These are phyloP conservation scores for Turdus rufiventris DNA, from an alignment of 2,113 vertebrate species.

Conservation along the genomic window DNA sequence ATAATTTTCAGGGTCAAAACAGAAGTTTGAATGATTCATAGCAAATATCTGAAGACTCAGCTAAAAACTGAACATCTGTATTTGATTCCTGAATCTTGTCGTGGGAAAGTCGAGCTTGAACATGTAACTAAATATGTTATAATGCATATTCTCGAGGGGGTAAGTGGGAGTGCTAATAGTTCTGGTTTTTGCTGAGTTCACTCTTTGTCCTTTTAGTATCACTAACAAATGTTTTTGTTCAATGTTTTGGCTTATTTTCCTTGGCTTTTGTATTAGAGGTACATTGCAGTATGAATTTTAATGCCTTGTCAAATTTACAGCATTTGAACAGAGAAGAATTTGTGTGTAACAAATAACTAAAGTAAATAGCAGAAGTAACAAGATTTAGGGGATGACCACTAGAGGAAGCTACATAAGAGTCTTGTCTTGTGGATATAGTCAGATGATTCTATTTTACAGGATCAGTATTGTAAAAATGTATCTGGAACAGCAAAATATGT, in stretches of 20 bases:
- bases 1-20: neutral
- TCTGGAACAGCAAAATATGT: neutral
- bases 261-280: neutral
- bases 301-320: neutral
- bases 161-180: neutral
- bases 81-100: neutral
- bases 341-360: neutral
- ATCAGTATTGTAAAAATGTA: neutral
- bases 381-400: neutral
- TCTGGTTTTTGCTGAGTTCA: neutral
- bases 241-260: neutral
- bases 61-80: constrained; percentile 24
- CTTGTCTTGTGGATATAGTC: neutral
- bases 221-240: neutral
- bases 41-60: constrained; percentile 1
- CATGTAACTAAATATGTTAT: constrained; percentile 6
- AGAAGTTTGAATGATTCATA: neutral
- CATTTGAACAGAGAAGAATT: neutral
- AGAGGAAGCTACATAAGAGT: constrained; percentile 16
- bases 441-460: neutral
- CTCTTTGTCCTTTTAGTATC: neutral
- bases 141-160: neutral
- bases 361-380: neutral
- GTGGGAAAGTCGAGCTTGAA: constrained; percentile 13
- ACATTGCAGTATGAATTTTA: neutral